Base-by-base conservation (phyloP, 2,888 invertebrate genomes). In the Tipula confusa region DNA sequence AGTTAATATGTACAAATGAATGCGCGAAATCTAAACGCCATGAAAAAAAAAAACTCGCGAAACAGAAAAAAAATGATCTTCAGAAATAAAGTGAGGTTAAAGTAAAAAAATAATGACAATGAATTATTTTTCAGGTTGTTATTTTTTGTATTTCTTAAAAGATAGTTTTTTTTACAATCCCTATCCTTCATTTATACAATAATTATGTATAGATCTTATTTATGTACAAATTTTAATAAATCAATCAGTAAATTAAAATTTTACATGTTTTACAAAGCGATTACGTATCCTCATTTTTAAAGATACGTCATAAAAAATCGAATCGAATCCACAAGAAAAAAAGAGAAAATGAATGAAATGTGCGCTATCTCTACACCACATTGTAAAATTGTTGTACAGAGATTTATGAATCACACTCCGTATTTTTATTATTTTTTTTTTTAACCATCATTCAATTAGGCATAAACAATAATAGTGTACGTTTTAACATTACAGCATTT, bases 31-130 rank as follows among this genome's bases (percentile, higher is more conserved):
- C 48, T 24, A 48, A 48, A 48, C 24, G 48, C 48, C 48, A 48
- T 48, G 18, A 18, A 64, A 18, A 43, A 24, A 64, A 24, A 64
- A n/a, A n/a, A n/a, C n/a, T 43, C 64, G 64, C 24, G 11, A 64
- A 64, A 6, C 15, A 43, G n/a, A n/a, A n/a, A 43, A 43, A 43
- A 36, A 24, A 64, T 64, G 9, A 64, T 64, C 64, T 64, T 64
- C 64, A 64, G 24, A 64, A 64, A 64, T 64, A 64, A n/a, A 64
- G 64, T 64, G 64, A 64, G 64, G 64, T 64, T 64, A 64, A 24
- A 18, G 64, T 64, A 64, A 24, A 64, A n/a, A 64, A 64, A 64
- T 64, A 64, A 64, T 64, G 64, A 64, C 64, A 64, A 24, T 64
- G 64, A 64, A 64, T 64, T 64, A 64, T 24, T 64, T n/a, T 64